A percentile compares a stretch with the other conserved stretches of the same genome.
These are phyloP conservation scores for Drosophila sproati DNA, from an alignment of 1,140 invertebrate genomes.

Conservation along the genomic window DNA sequence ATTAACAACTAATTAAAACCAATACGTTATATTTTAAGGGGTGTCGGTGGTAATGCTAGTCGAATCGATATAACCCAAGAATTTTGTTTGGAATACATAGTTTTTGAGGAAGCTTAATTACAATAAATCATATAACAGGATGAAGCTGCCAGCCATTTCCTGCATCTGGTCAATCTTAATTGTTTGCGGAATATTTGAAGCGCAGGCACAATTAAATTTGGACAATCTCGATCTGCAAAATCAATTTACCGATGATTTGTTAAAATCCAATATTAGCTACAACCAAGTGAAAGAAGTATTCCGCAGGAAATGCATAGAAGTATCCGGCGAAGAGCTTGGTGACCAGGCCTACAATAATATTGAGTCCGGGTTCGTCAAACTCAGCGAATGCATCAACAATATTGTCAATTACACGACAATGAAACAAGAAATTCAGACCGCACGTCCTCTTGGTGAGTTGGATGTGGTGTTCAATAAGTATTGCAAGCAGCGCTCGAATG, in stretches of 20 bases:
- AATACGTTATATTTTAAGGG: constrained; percentile 15
- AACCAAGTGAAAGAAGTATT: constrained; percentile 57
- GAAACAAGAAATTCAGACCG: constrained; percentile 87
- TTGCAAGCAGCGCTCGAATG: constrained; percentile 87
- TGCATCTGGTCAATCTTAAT: constrained; percentile 26
- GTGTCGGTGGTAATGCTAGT: constrained; percentile 1
- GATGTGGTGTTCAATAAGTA: constrained; percentile 86
- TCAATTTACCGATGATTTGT: constrained; percentile 49
- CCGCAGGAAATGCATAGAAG: constrained; percentile 71
- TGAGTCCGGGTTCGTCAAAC: constrained; percentile 45
- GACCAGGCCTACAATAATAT: constrained; percentile 57
- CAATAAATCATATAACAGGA: constrained; percentile 21
- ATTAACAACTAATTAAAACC: constrained; percentile 14
- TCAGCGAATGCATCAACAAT: constrained; percentile 84
- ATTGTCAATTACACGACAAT: constrained; percentile 86
- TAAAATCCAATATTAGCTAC: constrained; percentile 46
- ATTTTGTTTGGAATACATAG: constrained; percentile 9
- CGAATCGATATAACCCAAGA: constrained; percentile 6
- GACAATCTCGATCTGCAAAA: constrained; percentile 62
- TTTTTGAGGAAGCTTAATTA: constrained; percentile 10
- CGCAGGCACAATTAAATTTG: constrained; percentile 48
- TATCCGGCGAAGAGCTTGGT: constrained; percentile 71
- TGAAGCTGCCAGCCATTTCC: constrained; percentile 26
- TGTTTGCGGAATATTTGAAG: constrained; percentile 12
- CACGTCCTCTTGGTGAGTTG: constrained; percentile 87